Evolutionary conservation across 2,888 invertebrate species (phyloP).

Genomic region (Drosophila ezoana): DNA sequence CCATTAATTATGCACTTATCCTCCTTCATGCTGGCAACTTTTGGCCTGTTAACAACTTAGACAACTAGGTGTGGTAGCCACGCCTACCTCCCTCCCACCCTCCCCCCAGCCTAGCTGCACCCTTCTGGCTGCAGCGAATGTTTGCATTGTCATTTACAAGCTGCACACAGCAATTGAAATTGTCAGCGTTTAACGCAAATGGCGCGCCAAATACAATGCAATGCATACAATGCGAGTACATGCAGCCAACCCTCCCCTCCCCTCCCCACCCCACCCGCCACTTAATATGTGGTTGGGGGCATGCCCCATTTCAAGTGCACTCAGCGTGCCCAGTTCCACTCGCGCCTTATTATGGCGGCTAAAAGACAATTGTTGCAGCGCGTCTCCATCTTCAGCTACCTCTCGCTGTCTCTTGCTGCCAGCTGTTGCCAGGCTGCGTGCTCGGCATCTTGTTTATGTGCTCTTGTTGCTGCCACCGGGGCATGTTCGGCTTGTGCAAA

Average conservation of each 20-base stretch:
- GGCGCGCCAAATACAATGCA: slow-evolving; percentile 54
- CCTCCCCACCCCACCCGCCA: too few species aligned
- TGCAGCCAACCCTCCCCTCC: not conserved
- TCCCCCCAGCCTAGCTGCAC: too few species aligned
- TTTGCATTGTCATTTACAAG: slow-evolving; percentile 49
- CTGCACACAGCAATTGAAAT: slow-evolving; percentile 61
- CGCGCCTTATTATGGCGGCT: slow-evolving; percentile 43
- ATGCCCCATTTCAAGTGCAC: slow-evolving; percentile 22
- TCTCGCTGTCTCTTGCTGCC: not conserved
- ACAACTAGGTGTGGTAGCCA: slow-evolving; percentile 19
- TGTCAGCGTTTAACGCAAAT: slow-evolving; percentile 65
- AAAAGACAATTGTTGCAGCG: slow-evolving; percentile 48
- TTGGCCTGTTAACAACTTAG: slow-evolving; percentile 46
- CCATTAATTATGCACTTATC: slow-evolving; percentile 60
- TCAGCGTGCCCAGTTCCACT: slow-evolving; percentile 27
- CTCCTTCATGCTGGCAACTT: slow-evolving; percentile 13
- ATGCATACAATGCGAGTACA: slow-evolving; percentile 47
- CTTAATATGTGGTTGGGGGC: not conserved
- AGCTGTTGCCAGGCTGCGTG: slow-evolving; percentile 13
- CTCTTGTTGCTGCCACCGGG: slow-evolving; percentile 4
- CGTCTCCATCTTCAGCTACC: slow-evolving; percentile 6
- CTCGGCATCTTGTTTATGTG: slow-evolving; percentile 22
- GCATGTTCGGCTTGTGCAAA: not conserved
- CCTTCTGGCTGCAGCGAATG: slow-evolving; percentile 6
- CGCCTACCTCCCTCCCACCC: too few species aligned